A percentile compares a stretch with the other conserved stretches of the same genome.
Evolutionary conservation across 2,888 invertebrate genomes (phyloP).

Genomic region (Leptinotarsa peninsularis): DNA sequence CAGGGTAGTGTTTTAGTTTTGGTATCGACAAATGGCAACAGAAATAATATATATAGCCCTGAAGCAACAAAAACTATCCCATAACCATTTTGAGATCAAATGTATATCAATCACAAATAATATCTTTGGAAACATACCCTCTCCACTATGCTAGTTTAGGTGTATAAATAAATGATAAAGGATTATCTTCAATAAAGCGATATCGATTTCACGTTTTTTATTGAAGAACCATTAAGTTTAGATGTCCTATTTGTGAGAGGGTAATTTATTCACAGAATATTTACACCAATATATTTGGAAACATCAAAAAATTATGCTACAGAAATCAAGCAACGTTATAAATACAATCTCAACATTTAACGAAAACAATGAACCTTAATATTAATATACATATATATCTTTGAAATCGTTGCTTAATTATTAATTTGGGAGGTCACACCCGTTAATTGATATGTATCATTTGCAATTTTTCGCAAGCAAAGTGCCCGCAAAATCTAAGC

Average conservation of each 20-base stretch:
- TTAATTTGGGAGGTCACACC: constrained; percentile 40
- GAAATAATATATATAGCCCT: constrained; percentile 1
- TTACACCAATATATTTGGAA: constrained; percentile 36
- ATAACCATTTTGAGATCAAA: constrained; percentile 39
- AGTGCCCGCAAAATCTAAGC: constrained; percentile 40
- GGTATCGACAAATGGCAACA: not conserved
- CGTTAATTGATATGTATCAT: constrained; percentile 50
- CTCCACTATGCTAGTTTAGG: not conserved
- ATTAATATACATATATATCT: constrained; percentile 23
- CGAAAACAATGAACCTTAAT: constrained; percentile 27
- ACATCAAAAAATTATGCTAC: constrained; percentile 28
- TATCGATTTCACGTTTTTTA: not conserved
- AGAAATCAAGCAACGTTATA: constrained; percentile 30
- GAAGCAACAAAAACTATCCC: constrained; percentile 7
- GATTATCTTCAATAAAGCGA: not conserved
- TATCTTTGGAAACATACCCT: constrained; percentile 1
- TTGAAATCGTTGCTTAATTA: constrained; percentile 44
- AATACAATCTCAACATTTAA: constrained; percentile 26
- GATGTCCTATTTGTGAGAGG: not conserved
- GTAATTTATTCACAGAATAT: constrained; percentile 31
- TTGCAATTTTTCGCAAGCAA: constrained; percentile 41
- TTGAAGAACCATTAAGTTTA: not conserved
- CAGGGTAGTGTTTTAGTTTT: not conserved
- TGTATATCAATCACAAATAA: constrained; percentile 30
- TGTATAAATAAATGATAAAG: not conserved